A percentile compares a stretch with the other conserved stretches of the same genome.
Conservation (phyloP, 2,888 invertebrate species). For the Ethmia dodecea region DNA sequence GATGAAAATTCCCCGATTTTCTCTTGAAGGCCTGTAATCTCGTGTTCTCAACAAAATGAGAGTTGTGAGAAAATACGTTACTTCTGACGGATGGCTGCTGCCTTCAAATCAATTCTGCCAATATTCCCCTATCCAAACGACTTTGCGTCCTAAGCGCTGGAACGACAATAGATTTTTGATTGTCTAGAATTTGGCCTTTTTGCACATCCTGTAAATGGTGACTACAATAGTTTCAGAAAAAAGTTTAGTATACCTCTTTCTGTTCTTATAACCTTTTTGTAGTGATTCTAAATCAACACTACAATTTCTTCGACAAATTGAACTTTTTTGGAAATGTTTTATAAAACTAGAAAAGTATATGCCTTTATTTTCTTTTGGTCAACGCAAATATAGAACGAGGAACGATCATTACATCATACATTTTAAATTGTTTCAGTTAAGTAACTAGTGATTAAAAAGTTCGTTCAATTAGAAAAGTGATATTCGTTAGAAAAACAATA, state of each 20-base stretch:
- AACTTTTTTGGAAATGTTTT: no score
- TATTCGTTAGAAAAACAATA: conserved; percentile 16
- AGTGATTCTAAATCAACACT: no score
- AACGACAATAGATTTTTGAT: no score
- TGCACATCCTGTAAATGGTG: no score
- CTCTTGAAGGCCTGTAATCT: background rate
- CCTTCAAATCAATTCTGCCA: conserved; percentile 1
- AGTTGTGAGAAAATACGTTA: conserved; percentile 3
- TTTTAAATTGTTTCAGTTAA: conserved; percentile 6
- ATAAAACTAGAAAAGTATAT: no score
- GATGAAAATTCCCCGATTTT: background rate
- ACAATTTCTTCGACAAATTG: no score
- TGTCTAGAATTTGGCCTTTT: no score
- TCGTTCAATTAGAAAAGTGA: conserved; percentile 26
- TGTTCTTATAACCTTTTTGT: no score
- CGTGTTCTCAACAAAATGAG: conserved; percentile 3
- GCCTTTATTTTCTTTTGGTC: no score
- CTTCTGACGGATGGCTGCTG: conserved; percentile 4
- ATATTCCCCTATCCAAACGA: background rate
- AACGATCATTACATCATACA: conserved; percentile 5
- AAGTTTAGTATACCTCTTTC: no score
- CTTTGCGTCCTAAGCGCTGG: background rate
- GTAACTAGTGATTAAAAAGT: conserved; percentile 3
- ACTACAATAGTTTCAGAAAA: no score
- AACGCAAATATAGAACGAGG: conserved; percentile 3